Conservation (phyloP, 2,113 vertebrate species). For the Athene noctua region DNA sequence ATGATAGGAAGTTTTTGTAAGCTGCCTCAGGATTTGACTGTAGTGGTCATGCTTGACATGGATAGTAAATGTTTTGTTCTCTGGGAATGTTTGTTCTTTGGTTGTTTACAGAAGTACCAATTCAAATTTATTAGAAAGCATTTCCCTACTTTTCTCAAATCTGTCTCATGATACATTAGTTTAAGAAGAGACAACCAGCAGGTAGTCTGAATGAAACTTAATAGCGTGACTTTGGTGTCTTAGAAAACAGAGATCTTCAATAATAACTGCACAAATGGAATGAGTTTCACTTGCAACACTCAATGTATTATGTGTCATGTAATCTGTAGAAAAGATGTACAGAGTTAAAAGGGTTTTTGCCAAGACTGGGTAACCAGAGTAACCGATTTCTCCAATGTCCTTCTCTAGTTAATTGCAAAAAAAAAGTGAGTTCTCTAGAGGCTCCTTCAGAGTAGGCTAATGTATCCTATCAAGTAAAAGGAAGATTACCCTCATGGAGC, state of each 20-base stretch:
- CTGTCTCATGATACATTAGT: not conserved
- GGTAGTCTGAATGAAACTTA: not conserved
- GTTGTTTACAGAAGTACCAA: not conserved
- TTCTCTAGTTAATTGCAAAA: conserved; percentile 12
- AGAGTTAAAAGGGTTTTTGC: conserved; percentile 12
- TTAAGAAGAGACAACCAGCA: not conserved
- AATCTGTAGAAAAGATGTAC: not conserved
- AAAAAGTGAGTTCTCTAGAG: not conserved
- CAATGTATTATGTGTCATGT: not conserved
- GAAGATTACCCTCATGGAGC: not conserved
- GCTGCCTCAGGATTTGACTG: not conserved
- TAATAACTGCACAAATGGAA: conserved; percentile 8
- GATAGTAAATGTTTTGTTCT: not conserved
- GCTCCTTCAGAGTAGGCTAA: not conserved
- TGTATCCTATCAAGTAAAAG: not conserved
- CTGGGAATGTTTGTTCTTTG: not conserved
- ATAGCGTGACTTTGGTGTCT: not conserved
- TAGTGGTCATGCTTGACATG: not conserved
- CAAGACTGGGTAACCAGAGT: not conserved
- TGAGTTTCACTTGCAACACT: not conserved
- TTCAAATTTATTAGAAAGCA: conserved; percentile 8
- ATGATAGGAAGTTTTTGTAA: not conserved
- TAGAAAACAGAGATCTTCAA: not conserved
- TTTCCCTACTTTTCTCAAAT: not conserved
- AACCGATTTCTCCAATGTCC: not conserved